phyloP scores from a whole-genome alignment of 2,797 vertebrate species.

The Sebastes dallii region DNA sequence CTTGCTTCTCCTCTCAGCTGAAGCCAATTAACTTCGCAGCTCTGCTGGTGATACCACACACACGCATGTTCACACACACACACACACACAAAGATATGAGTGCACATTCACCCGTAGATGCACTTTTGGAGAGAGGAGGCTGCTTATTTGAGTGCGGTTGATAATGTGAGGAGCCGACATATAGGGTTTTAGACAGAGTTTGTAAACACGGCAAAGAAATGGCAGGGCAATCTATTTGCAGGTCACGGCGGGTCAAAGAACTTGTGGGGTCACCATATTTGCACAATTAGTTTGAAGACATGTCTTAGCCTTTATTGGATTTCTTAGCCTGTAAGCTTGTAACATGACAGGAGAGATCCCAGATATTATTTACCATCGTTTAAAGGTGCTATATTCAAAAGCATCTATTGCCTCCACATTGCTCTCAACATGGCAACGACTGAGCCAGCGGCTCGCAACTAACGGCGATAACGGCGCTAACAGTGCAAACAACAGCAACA shows the following conservation, averaged over 20 bases:
- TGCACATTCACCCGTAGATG: neutral
- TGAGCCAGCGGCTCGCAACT: fast-evolving
- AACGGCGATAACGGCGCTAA: no score
- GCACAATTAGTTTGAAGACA: conserved; percentile 22
- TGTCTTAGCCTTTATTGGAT: neutral
- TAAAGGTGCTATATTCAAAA: no score
- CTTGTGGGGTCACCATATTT: neutral
- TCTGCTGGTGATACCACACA: conserved; percentile 61
- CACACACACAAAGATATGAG: neutral
- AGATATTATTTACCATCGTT: neutral
- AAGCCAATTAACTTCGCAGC: conserved; percentile 77
- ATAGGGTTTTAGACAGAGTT: conserved; percentile 20
- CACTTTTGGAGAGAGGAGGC: conserved; percentile 23
- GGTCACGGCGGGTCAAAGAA: conserved; percentile 1
- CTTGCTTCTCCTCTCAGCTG: conserved; percentile 70
- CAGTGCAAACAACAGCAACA: no score
- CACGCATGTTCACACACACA: conserved; percentile 16
- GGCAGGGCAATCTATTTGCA: conserved; percentile 40
- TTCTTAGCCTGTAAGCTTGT: neutral
- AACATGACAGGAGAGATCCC: neutral
- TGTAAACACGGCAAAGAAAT: conserved; percentile 15
- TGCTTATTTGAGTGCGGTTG: conserved; percentile 24
- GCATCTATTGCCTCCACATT: no score
- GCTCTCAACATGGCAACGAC: no score
- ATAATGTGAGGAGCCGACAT: conserved; percentile 40